Base-by-base conservation (phyloP, 1,140 invertebrate species). In the Marisa cornuarietis region DNA sequence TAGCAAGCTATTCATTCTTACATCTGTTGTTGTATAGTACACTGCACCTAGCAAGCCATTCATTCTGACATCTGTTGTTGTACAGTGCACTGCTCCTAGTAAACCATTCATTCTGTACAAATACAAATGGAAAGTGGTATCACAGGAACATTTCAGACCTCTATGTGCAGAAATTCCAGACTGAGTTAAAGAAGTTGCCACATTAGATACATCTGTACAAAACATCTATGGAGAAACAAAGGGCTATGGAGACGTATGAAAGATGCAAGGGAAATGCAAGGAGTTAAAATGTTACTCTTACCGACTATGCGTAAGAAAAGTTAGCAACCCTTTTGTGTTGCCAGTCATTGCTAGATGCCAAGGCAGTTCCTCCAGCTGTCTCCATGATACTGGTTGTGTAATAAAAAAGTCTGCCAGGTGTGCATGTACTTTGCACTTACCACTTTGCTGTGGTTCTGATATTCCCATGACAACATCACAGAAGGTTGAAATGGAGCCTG, bases 301-400 rank as follows among this genome's bases (percentile, higher is more conserved):
- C 89, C 85, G 63, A 58, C 83, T 83, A 77, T 88, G 78, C 26
- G 85, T 85, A 31, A 90, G 58, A 51, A 83, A 81, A 61, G 83
- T 75, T 14, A 82, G 61, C 9, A 90, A 80, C 13, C 69, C 77
- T 14, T 81, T 72, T 22, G 86, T 61, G 49, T 90, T 84, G 8
- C 88, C 87, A 58, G 84, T 74, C 83, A 85, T 84, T 81, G 88
- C 68, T 51, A 88, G 84, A 76, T 90, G 89, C 85, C 86, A 89
- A 54, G 88, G 88, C 80, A 90, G 80, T 81, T 90, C 88, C 51
- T 88, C 83, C 18, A 85, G 52, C 11, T 81, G 71, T 49, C 86
- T 75, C 69, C 83, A 79, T 58, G 81, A 84, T 62, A 84, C 76
- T 31, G 83, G 74, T 63, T 87, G 86, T 42, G 82, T 62, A 14